A percentile compares a stretch with the other conserved stretches of the same genome.
Conservation (phyloP, 2,113 vertebrate species). For the Lophotis ruficrista region DNA sequence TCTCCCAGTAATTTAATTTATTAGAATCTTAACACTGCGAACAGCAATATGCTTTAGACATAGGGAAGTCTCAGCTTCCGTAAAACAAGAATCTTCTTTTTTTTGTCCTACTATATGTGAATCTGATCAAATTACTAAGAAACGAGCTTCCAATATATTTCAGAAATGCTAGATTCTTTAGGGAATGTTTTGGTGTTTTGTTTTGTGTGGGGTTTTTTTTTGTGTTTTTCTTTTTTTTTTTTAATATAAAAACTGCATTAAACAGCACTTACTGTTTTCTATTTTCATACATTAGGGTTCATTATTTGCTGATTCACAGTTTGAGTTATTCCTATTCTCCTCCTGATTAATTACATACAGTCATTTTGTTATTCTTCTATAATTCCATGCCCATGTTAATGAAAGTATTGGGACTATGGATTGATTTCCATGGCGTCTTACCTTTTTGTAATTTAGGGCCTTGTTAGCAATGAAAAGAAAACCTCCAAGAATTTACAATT, state of each 20-base stretch:
- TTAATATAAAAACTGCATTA: conserved; percentile 37
- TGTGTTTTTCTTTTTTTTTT: not conserved
- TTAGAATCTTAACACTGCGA: not conserved
- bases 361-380: conserved; percentile 66
- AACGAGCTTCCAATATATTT: conserved; percentile 66
- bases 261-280: not conserved
- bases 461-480: conserved; percentile 64
- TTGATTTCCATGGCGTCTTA: conserved; percentile 65
- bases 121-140: conserved; percentile 77
- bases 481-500: conserved; percentile 64
- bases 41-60: not conserved
- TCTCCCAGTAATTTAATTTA: not conserved
- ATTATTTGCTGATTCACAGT: conserved; percentile 67
- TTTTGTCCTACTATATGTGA: conserved; percentile 28
- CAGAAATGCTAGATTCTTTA: conserved; percentile 61
- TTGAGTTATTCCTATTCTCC: conserved; percentile 58
- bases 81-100: conserved; percentile 5
- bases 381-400: conserved; percentile 69
- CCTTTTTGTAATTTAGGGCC: conserved; percentile 66
- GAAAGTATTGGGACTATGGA: conserved; percentile 66
- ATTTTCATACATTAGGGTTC: conserved; percentile 59
- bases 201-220: not conserved
- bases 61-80: conserved; percentile 52
- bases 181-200: conserved; percentile 1
- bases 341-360: conserved; percentile 69